Conservation (phyloP, 2,113 vertebrate species). For the Amphiprion percula region DNA sequence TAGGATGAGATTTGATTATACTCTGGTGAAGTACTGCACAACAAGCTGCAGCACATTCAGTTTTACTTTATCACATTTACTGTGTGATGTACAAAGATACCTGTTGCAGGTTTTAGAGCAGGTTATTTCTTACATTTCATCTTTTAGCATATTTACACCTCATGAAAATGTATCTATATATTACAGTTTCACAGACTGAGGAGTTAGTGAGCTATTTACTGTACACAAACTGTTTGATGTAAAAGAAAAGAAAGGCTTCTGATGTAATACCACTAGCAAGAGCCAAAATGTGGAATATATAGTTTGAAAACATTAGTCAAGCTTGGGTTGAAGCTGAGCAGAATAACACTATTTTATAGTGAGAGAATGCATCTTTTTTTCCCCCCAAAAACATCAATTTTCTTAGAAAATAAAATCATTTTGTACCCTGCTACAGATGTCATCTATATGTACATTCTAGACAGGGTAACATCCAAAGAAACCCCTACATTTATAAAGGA, state of each 20-base stretch:
- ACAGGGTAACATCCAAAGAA: neutral
- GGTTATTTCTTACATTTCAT: neutral
- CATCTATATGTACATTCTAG: too few species aligned
- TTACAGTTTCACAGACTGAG: neutral
- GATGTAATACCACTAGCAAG: neutral
- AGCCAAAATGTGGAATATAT: constrained; percentile 1
- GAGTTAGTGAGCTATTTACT: constrained; percentile 8
- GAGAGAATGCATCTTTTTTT: neutral
- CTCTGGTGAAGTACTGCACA: neutral
- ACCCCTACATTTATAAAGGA: neutral
- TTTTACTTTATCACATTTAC: neutral
- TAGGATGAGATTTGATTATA: neutral
- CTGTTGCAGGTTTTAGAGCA: neutral
- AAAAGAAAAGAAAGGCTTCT: neutral
- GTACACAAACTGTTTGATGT: neutral
- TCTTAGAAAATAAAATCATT: neutral
- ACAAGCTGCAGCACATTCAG: neutral
- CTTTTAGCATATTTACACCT: neutral
- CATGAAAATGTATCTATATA: neutral
- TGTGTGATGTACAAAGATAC: neutral
- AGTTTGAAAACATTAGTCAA: neutral
- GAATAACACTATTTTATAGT: neutral
- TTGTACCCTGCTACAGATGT: neutral
- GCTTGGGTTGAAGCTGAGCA: neutral
- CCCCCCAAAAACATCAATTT: neutral